Evolutionary conservation across 2,888 invertebrate species (phyloP), one percentile per base, ranked within the genome.

Genomic region (Dromius quadrimaculatus): DNA sequence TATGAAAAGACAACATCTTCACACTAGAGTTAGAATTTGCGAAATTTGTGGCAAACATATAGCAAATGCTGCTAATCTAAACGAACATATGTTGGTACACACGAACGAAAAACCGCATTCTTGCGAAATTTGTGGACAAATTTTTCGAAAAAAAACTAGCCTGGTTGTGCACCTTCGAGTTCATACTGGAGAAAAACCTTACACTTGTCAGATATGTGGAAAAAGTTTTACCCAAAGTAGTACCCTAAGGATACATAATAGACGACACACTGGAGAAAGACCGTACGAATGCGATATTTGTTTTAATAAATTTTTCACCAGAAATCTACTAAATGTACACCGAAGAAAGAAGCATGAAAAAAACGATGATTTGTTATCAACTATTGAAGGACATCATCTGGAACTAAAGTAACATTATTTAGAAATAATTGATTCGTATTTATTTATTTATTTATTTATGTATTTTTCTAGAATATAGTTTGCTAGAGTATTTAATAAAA

Each of bases 231-330:
- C 84, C 54, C 83, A 87, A 71, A 82, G 83, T 71, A 84, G 83
- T 71, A 84, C 85, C 0, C 73, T 86, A 41, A 83, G 84, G 2
- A 79, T 83, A 1, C 86, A 86, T 73, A 80, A 79, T 19, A 76
- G 86, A 36, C 85, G 85, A 71, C 64, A 45, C 13, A 38, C 17
- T 3, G 19, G 20, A 9, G 59, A 68, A 17, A 15, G 17, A n/a
- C 81, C 82, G 0, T 81, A 83, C 73, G 78, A 82, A 2, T 85
- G 85, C 72, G 83, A 84, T 57, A 81, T 79, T 15, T 84, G 84
- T 62, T 83, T 83, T 34, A 84, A 85, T 73, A 82, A 81, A 8
- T 85, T 84, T 74, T 81, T 83, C 15, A 83, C 82, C 41, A 81
- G 81, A 1, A 81, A 83, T 71, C 83, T 83, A 72, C 76, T 85